A percentile compares a stretch with the other conserved stretches of the same genome.
Conservation (phyloP, 2,888 invertebrate species). For the Brenthis hecate region DNA sequence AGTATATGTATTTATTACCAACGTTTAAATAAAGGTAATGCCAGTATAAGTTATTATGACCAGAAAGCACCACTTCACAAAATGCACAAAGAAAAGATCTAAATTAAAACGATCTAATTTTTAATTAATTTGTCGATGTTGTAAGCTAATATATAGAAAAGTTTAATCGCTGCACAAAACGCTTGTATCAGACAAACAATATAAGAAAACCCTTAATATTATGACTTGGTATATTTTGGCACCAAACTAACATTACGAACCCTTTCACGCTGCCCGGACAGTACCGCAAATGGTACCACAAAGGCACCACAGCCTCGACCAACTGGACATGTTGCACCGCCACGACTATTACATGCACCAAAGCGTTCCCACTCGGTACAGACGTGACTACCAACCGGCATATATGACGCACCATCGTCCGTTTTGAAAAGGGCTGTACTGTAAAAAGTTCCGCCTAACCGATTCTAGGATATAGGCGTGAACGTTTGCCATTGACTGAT, state of each 20-base stretch:
- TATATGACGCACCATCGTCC: slow-evolving; percentile 75
- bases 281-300: slow-evolving; percentile 59
- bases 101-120: no score
- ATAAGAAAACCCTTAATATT: no score
- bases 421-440: slow-evolving; percentile 79
- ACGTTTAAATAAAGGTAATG: no score
- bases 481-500: slow-evolving; percentile 39
- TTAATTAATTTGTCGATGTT: no score
- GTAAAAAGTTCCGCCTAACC: slow-evolving; percentile 77
- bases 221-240: background rate
- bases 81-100: no score
- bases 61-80: no score
- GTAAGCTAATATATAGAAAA: no score
- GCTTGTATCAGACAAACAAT: no score
- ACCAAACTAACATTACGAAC: background rate
- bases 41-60: no score
- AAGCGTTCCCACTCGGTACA: slow-evolving; percentile 49
- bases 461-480: slow-evolving; percentile 72
- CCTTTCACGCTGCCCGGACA: slow-evolving; percentile 69
- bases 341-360: slow-evolving; percentile 65
- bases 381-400: slow-evolving; percentile 70
- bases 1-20: no score
- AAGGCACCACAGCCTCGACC: slow-evolving; percentile 76
- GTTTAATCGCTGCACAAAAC: no score
- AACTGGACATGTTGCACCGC: slow-evolving; percentile 74